phyloP scores from a whole-genome alignment of 2,113 vertebrate species.

The Pollachius pollachius region DNA sequence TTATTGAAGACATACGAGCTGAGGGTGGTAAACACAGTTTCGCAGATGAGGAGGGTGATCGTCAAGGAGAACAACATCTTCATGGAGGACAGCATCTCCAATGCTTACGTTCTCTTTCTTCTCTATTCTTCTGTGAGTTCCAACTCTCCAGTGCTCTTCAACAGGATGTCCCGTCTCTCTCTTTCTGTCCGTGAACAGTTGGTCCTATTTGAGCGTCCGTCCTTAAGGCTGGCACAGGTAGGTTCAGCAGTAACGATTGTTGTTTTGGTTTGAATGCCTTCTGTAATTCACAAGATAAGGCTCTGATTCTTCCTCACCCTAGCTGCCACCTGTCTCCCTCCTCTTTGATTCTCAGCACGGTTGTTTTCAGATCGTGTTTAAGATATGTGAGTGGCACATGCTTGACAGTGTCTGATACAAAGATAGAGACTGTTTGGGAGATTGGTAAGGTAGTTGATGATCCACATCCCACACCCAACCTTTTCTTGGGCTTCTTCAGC shows the following conservation, averaged over 20 bases:
- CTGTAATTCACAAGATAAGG: not conserved
- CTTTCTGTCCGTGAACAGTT: too few species aligned
- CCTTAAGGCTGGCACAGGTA: not conserved
- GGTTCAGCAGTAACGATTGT: not conserved
- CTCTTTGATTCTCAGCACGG: not conserved
- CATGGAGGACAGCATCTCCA: slow-evolving; percentile 9
- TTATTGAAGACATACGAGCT: slow-evolving; percentile 43
- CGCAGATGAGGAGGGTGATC: slow-evolving; percentile 46
- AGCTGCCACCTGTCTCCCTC: not conserved
- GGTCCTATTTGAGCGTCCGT: too few species aligned
- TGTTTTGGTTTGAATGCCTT: not conserved
- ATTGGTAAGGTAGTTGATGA: too few species aligned
- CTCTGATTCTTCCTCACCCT: not conserved
- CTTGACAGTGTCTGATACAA: too few species aligned
- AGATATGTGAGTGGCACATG: too few species aligned
- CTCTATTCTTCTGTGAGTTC: not conserved
- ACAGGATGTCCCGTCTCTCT: not conserved
- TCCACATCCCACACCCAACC: too few species aligned
- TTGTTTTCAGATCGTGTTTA: too few species aligned
- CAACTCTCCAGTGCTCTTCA: too few species aligned
- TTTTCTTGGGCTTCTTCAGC: too few species aligned
- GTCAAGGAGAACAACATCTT: slow-evolving; percentile 28
- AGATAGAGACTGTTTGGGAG: too few species aligned
- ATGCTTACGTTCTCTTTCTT: not conserved
- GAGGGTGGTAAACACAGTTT: slow-evolving; percentile 48